Conservation (phyloP, 2,797 vertebrate genomes). For the Manis javanica region DNA sequence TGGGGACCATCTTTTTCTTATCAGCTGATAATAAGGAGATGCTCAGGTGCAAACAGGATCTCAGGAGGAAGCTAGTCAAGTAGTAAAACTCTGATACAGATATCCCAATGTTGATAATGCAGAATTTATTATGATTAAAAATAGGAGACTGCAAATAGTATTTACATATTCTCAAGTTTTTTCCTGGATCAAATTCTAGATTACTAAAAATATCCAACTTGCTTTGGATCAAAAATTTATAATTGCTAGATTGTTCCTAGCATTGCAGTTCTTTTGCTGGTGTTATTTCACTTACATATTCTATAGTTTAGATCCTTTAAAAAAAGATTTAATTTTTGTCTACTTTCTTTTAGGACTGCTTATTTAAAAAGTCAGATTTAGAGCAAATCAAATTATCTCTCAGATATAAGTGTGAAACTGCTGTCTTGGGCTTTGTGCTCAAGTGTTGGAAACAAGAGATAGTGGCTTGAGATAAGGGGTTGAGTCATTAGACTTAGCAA, state of each 20-base stretch:
- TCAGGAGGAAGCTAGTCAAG: neutral
- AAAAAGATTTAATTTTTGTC: slow-evolving; percentile 22
- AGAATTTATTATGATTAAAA: neutral
- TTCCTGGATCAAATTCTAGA: neutral
- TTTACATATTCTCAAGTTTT: neutral
- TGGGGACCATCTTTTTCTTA: neutral
- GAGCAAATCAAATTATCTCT: slow-evolving; percentile 31
- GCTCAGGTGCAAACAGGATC: neutral
- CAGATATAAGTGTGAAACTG: neutral
- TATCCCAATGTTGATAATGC: neutral
- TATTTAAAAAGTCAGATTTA: slow-evolving; percentile 48
- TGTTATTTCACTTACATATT: neutral
- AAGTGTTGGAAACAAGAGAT: neutral
- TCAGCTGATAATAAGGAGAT: neutral
- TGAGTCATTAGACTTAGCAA: slow-evolving; percentile 49
- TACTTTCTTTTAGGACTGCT: neutral
- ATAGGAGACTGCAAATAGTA: neutral
- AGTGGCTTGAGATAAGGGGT: slow-evolving; percentile 26
- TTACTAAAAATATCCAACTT: neutral
- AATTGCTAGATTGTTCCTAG: neutral
- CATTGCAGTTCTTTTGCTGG: neutral
- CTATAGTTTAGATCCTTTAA: neutral
- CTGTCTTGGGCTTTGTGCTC: neutral
- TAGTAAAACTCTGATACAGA: neutral
- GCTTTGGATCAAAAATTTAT: slow-evolving; percentile 17